A percentile compares a stretch with the other conserved stretches of the same genome.
Evolutionary conservation across 2,113 vertebrate species (phyloP).

Genomic region (Terrapene triunguis): DNA sequence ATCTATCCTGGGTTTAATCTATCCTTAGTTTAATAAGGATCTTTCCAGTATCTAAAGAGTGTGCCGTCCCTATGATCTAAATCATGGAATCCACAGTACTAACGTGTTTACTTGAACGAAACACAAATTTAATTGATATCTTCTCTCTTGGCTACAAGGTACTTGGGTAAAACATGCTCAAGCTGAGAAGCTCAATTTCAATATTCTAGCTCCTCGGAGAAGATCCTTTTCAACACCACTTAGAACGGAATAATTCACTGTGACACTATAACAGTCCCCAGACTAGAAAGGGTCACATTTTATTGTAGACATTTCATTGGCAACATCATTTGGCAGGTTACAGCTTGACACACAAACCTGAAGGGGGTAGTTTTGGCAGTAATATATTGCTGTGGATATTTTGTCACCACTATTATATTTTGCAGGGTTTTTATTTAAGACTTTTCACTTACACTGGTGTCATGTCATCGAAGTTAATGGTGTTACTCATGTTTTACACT

Average conservation of each 20-base stretch:
- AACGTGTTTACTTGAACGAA: not conserved
- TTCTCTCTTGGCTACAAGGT: not conserved
- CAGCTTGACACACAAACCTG: not conserved
- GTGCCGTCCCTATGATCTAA: fast-evolving
- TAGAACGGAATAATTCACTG: not conserved
- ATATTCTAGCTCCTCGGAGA: not conserved
- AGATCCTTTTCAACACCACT: not conserved
- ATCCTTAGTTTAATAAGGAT: fast-evolving
- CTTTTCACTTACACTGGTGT: not conserved
- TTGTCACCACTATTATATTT: not conserved
- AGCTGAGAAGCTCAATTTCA: not conserved
- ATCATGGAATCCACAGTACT: not conserved
- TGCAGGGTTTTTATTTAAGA: not conserved
- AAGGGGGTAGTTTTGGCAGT: not conserved
- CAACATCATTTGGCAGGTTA: not conserved
- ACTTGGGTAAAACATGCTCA: not conserved
- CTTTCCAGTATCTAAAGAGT: not conserved
- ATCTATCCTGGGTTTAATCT: not conserved
- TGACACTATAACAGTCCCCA: fast-evolving
- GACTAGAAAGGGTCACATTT: not conserved
- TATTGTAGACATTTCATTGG: not conserved
- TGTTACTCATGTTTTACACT: not conserved
- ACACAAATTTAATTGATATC: not conserved
- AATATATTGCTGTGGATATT: not conserved
- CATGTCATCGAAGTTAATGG: not conserved